These are phyloP conservation scores for Hirudo medicinalis DNA, from an alignment of 1,140 invertebrate species.

Conservation along the genomic window DNA sequence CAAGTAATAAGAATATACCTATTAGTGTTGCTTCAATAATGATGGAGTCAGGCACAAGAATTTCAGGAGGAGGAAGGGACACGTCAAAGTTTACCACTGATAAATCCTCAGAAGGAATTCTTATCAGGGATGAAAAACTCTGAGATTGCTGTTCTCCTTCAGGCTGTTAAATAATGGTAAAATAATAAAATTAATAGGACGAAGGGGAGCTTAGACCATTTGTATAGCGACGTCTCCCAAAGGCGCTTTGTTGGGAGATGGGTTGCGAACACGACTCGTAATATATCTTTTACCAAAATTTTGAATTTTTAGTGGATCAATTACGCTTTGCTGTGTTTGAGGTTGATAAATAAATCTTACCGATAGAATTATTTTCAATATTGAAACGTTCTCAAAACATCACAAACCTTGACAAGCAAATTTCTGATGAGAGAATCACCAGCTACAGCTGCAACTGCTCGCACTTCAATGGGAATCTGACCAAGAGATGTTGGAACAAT, in stretches of 20 bases:
- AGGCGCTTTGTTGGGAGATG: too few relatives aligned
- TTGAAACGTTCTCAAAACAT: not conserved
- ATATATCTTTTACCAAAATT: too few relatives aligned
- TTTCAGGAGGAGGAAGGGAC: slow-evolving; percentile 53
- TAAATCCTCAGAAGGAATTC: slow-evolving; percentile 45
- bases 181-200: too few relatives aligned
- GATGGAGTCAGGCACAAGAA: slow-evolving; percentile 55
- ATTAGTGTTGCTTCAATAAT: slow-evolving; percentile 59
- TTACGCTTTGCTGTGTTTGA: too few relatives aligned
- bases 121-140: slow-evolving; percentile 54
- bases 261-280: too few relatives aligned
- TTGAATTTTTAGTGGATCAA: too few relatives aligned
- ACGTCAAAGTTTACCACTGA: slow-evolving; percentile 44
- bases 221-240: too few relatives aligned
- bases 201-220: too few relatives aligned
- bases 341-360: too few relatives aligned
- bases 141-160: slow-evolving; percentile 60
- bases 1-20: slow-evolving; percentile 30
- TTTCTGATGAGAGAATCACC: slow-evolving; percentile 59
- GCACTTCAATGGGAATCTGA: slow-evolving; percentile 58
- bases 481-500: slow-evolving; percentile 62
- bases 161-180: slow-evolving; percentile 45
- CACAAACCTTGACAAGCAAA: slow-evolving; percentile 55
- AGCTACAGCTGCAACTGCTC: slow-evolving; percentile 52
- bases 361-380: too few relatives aligned